Evolutionary conservation across 2,797 vertebrate species (phyloP), one percentile per base, ranked within the genome.

Genomic region (Sphaeramia orbicularis): DNA sequence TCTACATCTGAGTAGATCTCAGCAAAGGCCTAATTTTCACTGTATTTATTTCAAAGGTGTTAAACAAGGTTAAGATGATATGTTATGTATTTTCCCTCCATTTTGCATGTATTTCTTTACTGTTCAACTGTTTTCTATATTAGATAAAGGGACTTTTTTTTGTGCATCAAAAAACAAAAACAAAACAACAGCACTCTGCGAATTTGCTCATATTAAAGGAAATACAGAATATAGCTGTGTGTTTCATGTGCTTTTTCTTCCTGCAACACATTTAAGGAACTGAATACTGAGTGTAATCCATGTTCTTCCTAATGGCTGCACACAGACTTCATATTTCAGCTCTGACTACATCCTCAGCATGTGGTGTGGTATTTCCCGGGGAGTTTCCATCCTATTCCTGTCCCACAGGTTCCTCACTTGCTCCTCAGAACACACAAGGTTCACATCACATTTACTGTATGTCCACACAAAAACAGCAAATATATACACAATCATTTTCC

Each of bases 321-420:
- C 19, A 41, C 27, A 41, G 55, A 53, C 53, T 79, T 67, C 32
- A 73, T 54, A 11, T 55, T 40, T 65, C 10, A 6, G 38, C 19
- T 71, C 52, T 42, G 56, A 68, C 32, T 55, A 51, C 60, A 78
- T 81, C 60, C 66, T 71, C 60, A 59, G 51, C 40, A 54, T 1
- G 10, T 37, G 49, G 44, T 1, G 10, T 66, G 80, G 65, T 77
- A 80, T 79, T 86, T 85, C 77, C 61, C 47, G 14, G 80, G 78
- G 85, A 83, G 78, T 88, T 86, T 86, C 79, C 84, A 61, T 76
- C 74, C 72, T 80, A 78, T 81, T 86, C 79, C 67, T 81, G 71
- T 74, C 16, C 43, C 12, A 48, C 63, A 72, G 53, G 24, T 15
- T 49, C 61, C 36, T 41, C 19, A 40, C 70, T 32, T 11, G 10